Base-by-base conservation (phyloP, 1,140 invertebrate genomes). In the Drosophila carrolli region DNA sequence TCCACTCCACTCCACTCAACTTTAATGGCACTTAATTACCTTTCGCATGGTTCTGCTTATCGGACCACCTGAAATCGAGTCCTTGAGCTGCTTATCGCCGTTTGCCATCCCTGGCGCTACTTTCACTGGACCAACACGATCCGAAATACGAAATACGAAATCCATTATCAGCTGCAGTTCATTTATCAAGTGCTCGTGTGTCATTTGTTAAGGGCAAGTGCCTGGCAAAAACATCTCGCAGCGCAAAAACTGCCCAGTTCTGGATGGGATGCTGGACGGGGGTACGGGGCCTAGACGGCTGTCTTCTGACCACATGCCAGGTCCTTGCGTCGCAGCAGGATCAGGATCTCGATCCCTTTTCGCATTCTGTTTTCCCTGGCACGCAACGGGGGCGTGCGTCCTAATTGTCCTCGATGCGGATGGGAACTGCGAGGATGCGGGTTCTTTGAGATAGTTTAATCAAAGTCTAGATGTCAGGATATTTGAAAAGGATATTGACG, bases 1-100 rank as follows among this genome's bases (percentile, higher is more conserved):
- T 81, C 73, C 67, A 75, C 71, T 68, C 68, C 73, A 61, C 63
- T 86, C 77, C 67, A 75, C 71, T 68, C 68, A 70, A 71, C 68
- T 82, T 86, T 86, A 86, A 86, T 88, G 75, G 79, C 83, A 81
- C 86, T 86, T 86, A 88, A 88, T 86, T 86, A 82, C 82, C 83
- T 75, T 85, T 81, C 32, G 75, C 63, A 75, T 60, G 60, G 54
- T 44, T 23, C 43, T 44, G 63, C 82, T 88, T 82, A 88, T 88
- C 80, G 78, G 82, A 82, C 83, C 83, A 86, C 83, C 82, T 75
- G 48, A 78, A 62, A 81, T 56, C 41, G 50, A 63, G 48, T 60
- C 57, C 56, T 56, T 70, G 60, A 55, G 44, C 37, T 65, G 54
- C 70, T 62, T 82, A 66, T 71, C 79, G 58, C 27, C 48, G n/a